Evolutionary conservation across 2,113 vertebrate species (phyloP).

Genomic region (Dipodomys merriami): DNA sequence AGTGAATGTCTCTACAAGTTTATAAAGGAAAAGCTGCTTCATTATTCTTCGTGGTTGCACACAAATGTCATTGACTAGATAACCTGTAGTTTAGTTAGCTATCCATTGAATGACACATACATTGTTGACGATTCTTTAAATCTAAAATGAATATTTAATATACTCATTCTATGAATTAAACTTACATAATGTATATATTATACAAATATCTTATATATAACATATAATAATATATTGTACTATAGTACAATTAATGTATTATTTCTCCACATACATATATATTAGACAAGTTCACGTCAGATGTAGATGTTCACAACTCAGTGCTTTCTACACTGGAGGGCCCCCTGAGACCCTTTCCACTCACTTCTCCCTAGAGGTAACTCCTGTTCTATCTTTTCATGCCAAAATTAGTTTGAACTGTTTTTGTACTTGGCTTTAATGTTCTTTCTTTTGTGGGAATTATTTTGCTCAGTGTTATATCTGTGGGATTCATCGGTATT

Average conservation of each 20-base stretch:
- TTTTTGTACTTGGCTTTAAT: background rate
- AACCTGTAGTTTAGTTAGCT: background rate
- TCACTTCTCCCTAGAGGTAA: background rate
- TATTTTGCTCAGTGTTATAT: background rate
- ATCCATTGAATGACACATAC: background rate
- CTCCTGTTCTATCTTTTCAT: background rate
- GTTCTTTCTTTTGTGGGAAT: background rate
- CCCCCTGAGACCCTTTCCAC: background rate
- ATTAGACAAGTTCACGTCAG: background rate
- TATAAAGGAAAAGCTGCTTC: background rate
- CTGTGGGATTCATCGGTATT: conserved; percentile 27
- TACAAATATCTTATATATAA: background rate
- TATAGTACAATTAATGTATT: no score
- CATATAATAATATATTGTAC: no score
- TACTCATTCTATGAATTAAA: background rate
- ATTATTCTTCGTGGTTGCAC: background rate
- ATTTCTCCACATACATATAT: no score
- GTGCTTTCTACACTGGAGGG: background rate
- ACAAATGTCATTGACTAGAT: background rate
- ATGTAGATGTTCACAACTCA: background rate
- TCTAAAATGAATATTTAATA: background rate
- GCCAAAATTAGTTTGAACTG: background rate
- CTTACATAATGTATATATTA: background rate
- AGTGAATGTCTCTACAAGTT: background rate
- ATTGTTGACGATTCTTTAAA: background rate